Evolutionary conservation across 2,113 vertebrate species (phyloP).

Genomic region (human (Homo sapiens)): GRCh38 chr2:223871501-223872000

Average conservation of each 20-base stretch:
- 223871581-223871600: neutral
- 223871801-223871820: neutral
- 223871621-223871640: neutral
- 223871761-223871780: neutral
- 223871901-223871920: neutral
- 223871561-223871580: neutral
- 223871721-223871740: neutral
- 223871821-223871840: neutral
- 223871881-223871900: neutral
- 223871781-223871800: neutral
- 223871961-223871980: neutral
- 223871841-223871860: neutral
- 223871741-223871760: neutral
- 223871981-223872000: neutral
- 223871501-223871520: neutral
- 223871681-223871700: neutral
- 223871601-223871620: neutral
- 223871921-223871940: neutral
- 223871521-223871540: neutral
- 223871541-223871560: neutral
- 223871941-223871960: neutral
- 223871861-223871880: neutral
- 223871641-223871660: rapidly evolving
- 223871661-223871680: rapidly evolving
- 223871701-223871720: neutral